Evolutionary conservation across 1,140 invertebrate genomes (phyloP), one percentile per base, ranked within the genome.

Genomic region (Calephelis nemesis): DNA sequence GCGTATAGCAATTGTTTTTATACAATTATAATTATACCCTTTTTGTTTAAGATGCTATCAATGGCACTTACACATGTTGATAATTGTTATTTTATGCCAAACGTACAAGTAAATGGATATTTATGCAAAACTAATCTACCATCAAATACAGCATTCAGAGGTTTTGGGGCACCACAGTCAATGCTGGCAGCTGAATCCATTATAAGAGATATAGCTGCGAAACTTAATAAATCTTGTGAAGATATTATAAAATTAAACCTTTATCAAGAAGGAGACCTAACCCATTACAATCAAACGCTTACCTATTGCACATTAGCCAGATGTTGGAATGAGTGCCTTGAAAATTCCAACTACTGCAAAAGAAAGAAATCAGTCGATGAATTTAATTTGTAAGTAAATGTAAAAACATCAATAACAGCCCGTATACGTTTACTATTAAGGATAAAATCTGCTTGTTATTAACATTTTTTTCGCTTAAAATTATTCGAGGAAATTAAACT

Each of bases 141-240:
- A 5, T 95, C 95, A 0, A 97, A 96, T 78, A 96, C 96, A 0
- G 96, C 96, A 50, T 96, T 96, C 72, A 85, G 96, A 82, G 96
- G 95, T 39, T 96, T 96, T 81, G 95, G 96, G n/a, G 95, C 93
- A 5, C 96, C 96, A 0, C 95, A 96, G 81, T 95, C 94, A 13
- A 96, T 96, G 95, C 93, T 96, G 70, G 91, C 93, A 40, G 92
- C 92, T 19, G 96, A 97, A 86, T 92, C 85, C 45, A 93, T 96
- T 69, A 93, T 96, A 30, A 91, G 94, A 72, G 92, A 95, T 71
- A 87, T 96, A 19, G 95, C 96, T 9, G 88, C 92, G 58, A 88
- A 87, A 69, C 85, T 96, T 47, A 83, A 89, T 7, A 91, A 93
- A 78, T 70, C 62, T 50, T 88, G 88, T 69, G 88, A 91, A 74